Evolutionary conservation across 2,888 invertebrate genomes (phyloP), one percentile per base, ranked within the genome.

Genomic region (Junonia oenone): DNA sequence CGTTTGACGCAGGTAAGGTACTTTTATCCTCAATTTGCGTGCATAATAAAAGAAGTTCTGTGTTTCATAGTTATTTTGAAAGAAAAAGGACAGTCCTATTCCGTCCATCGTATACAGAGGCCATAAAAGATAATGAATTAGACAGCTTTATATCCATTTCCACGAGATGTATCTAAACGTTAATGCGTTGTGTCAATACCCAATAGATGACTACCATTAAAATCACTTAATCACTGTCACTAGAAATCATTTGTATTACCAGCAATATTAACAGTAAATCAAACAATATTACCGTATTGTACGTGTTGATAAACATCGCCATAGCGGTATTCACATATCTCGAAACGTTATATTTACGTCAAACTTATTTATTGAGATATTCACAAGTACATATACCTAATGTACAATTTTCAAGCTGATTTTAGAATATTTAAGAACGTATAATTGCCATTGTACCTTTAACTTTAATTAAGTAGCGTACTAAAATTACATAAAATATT

Each of bases 251-350:
- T 46, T 46, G 17, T 46, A 31, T 46, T 15, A n/a, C 17, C 9
- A 17, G 14, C 14, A 22, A 22, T 43, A 40, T 38, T 43, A 48
- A 14, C 40, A 48, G 47, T 54, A 54, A 8, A 48, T 54, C 53
- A 54, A 54, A 29, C 47, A 46, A 46, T 31, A 46, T 33, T 6
- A 8, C 29, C 22, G 43, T 48, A 54, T 54, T 54, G 53, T 40
- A 40, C 53, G 11, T 48, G 31, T 22, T 33, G 33, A 33, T 54
- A 54, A 48, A 48, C 29, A 33, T 38, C 33, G 15, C 15, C 33
- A 48, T 48, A 54, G 43, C 43, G 17, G 26, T 26, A 48, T 29
- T 27, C 19, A 9, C 31, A 46, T 38, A 48, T n/a, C 17, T 19
- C 1, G 11, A 17, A 38, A 53, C 38, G 40, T 53, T 53, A 38